Percentiles rank a stretch among this genome's conserved stretches.
Evolutionary conservation across 2,888 invertebrate species (phyloP).

Genomic region (Phasia obesa): DNA sequence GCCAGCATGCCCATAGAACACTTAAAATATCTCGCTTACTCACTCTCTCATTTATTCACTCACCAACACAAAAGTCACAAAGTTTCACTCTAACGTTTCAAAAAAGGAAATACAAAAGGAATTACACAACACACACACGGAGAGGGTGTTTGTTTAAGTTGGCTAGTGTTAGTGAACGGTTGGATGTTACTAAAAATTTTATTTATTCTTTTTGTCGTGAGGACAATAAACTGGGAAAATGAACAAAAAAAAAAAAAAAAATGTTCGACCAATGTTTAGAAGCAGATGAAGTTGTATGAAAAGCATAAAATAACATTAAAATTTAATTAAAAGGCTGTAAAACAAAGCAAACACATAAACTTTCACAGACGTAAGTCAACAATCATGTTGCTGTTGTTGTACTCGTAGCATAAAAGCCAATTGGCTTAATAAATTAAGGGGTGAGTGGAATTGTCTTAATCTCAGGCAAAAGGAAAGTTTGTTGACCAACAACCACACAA

Average conservation of each 20-base stretch:
- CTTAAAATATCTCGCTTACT: not conserved
- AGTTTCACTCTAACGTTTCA: not conserved
- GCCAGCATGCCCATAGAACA: not conserved
- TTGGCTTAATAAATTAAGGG: not conserved
- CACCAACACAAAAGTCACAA: not conserved
- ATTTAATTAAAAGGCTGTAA: conserved; percentile 68
- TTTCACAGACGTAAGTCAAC: conserved; percentile 23
- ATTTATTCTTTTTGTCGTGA: conserved; percentile 40
- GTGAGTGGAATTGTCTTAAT: not conserved
- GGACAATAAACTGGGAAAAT: conserved; percentile 50
- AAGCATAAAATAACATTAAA: conserved; percentile 46
- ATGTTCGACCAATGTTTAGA: not conserved
- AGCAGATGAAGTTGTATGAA: not conserved
- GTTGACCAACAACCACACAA: not conserved
- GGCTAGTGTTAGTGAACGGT: not conserved
- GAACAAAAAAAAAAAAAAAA: too few relatives aligned
- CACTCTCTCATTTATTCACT: not conserved
- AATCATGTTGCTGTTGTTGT: conserved; percentile 2
- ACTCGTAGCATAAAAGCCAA: conserved; percentile 1
- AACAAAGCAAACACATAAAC: conserved; percentile 32
- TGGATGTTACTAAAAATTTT: conserved; percentile 29
- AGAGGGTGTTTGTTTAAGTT: conserved; percentile 26
- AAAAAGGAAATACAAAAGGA: not conserved
- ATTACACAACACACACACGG: too few relatives aligned
- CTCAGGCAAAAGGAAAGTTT: not conserved